Base-by-base conservation (phyloP, 53 echinoderm and acorn worm species). In the Mesocentrotus franciscanus region DNA sequence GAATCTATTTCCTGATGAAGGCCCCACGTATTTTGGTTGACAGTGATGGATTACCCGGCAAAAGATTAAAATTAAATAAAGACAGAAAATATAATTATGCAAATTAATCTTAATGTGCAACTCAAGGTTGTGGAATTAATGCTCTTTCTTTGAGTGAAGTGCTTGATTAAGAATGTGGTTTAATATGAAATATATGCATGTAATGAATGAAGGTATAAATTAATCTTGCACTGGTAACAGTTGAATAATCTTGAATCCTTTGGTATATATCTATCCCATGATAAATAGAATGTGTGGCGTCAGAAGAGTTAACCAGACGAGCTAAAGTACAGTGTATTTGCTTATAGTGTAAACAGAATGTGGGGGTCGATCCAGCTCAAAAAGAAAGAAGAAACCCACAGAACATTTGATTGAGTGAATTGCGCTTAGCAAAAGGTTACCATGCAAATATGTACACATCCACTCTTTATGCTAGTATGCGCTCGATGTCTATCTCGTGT, bases 361-460 rank as follows among this genome's bases (percentile, higher is more conserved):
- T 81, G 81, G 81, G 42, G 81, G 42, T 81, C 81, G n/a, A n/a
- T n/a, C n/a, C 61, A 33, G 35, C 33, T 16, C 29, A 0, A 64
- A 62, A 64, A 90, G 78, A 34, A 85, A 85, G 68, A 61, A 33
- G 39, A 62, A 91, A 64, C 64, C 64, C 91, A 64, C 68, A 91
- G 24, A 91, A 91, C 64, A 34, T 91, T 66, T 66, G 62, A 64
- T 66, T 36, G 35, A 61, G 10, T 91, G 91, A 62, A 66, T 34
- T 35, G n/a, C 20, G 29, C 61, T 66, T 56, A 39, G 64, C 64
- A 64, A 66, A 91, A 24, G 58, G 91, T 64, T 91, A 62, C 91
- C 91, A 91, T 64, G 91, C 22, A 62, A 64, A 91, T 91, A 91
- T 91, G 91, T 66, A 66, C 91, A 91, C 62, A 61, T 9, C 61